Conservation (phyloP, 2,888 invertebrate genomes). For the Galeopsomyia nigrocyanea region DNA sequence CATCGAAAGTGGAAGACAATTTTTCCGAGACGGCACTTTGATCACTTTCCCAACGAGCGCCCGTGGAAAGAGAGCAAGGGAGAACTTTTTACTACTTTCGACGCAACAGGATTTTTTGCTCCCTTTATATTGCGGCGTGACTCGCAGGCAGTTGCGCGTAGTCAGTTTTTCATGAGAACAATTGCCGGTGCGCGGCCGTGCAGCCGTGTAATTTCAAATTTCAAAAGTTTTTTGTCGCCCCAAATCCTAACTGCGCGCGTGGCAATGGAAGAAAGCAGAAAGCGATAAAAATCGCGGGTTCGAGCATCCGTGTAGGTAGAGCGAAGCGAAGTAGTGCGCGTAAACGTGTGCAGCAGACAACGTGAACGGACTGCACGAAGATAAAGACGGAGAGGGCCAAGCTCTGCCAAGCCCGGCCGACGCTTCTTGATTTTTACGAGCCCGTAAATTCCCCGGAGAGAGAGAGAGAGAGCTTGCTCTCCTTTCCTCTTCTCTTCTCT, state of each 20-base stretch:
- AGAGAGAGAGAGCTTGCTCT: slow-evolving; percentile 51
- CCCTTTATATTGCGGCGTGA: neutral
- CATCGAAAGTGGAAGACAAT: slow-evolving; percentile 51
- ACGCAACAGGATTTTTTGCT: slow-evolving; percentile 16
- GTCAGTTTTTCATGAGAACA: too few relatives aligned
- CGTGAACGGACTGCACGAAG: slow-evolving; percentile 46
- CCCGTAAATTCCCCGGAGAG: slow-evolving; percentile 66
- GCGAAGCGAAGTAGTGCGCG: slow-evolving; percentile 42
- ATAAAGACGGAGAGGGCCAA: slow-evolving; percentile 56
- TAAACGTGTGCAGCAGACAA: slow-evolving; percentile 36
- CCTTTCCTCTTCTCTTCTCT: slow-evolving; percentile 29
- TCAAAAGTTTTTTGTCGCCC: too few relatives aligned
- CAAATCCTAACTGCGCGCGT: too few relatives aligned
- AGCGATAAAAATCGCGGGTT: slow-evolving; percentile 1
- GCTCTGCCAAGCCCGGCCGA: slow-evolving; percentile 56
- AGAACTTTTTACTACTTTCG: slow-evolving; percentile 23
- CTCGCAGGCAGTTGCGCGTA: too few relatives aligned
- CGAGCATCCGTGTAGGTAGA: neutral
- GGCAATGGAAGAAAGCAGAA: neutral
- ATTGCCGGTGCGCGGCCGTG: too few relatives aligned
- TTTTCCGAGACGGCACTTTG: slow-evolving; percentile 61
- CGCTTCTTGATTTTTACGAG: slow-evolving; percentile 69
- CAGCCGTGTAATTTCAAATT: too few relatives aligned
- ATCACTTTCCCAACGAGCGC: slow-evolving; percentile 58
- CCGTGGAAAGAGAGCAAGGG: slow-evolving; percentile 22